Evolutionary conservation across 2,113 vertebrate genomes (phyloP).

Genomic region (Coregonus clupeaformis): DNA sequence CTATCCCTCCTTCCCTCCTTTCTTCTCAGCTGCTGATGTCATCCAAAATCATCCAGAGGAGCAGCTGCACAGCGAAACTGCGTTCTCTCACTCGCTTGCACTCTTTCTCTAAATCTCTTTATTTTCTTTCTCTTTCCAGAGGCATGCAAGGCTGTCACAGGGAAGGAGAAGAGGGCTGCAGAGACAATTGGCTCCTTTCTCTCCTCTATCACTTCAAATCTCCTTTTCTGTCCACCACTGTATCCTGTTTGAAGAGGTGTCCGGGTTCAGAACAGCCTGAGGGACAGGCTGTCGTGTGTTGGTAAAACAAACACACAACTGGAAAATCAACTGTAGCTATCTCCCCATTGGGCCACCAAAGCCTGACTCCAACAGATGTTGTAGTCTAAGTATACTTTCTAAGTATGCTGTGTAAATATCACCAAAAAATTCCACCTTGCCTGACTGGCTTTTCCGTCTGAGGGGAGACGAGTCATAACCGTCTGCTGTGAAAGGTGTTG

Average conservation of each 20-base stretch:
- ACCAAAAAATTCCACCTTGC: not conserved
- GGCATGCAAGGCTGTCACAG: conserved; percentile 77
- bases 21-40: conserved; percentile 85
- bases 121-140: conserved; percentile 69
- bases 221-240: conserved; percentile 77
- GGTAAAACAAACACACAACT: not conserved
- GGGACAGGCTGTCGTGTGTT: not conserved
- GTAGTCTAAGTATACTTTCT: not conserved
- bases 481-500: not conserved
- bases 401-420: not conserved
- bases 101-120: conserved; percentile 68
- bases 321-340: not conserved
- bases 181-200: conserved; percentile 89
- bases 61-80: conserved; percentile 91
- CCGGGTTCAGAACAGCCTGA: conserved; percentile 46
- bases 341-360: not conserved
- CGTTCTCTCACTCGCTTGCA: conserved; percentile 47
- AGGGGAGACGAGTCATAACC: not conserved
- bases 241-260: conserved; percentile 69
- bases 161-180: conserved; percentile 74
- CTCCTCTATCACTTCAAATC: conserved; percentile 83
- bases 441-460: not conserved
- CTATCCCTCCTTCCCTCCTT: conserved; percentile 66
- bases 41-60: conserved; percentile 84
- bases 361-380: not conserved